Base-by-base conservation (phyloP, 2,797 vertebrate species). In the Bradypodion pumilum region DNA sequence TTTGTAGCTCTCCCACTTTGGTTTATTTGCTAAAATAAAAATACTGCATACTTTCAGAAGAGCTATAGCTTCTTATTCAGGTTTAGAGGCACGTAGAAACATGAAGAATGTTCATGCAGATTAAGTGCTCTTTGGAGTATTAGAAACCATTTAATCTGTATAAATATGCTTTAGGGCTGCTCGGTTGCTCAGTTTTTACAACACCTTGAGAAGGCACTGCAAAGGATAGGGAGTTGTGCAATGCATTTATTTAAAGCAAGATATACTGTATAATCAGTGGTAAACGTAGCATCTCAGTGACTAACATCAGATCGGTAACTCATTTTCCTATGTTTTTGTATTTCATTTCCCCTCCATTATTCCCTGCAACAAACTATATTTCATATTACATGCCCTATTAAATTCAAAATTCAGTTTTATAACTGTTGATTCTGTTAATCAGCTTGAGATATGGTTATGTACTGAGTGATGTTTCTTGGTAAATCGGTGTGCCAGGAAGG, bases 121-220 rank as follows among this genome's bases (percentile, higher is more conserved):
- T 90, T 91, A 93, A 92, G 81, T 91, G 85, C 87, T 94, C 87
- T 94, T 93, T 86, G 82, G 93, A 92, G 87, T 94, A 91, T 90
- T 87, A 88, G 88, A 86, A 91, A 92, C 90, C 89, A 90, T 82
- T 87, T 88, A 91, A 86, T 87, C 78, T 94, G 87, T 93, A 93
- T 90, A 93, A 93, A 94, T 93, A 93, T 89, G 85, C 90, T 94
- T 93, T 89, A 92, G 89, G 78, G 79, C 70, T 85, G 79, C 78
- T 76, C 29, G 52, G 88, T 94, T 92, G 87, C 89, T 93, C 87
- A 85, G 83, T 74, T 91, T 93, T 92, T 91, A 91, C 83, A 91
- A 0, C 83, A 94, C 90, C 90, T 94, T 92, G 85, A 93, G 86
- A 94, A 88, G 75, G 40, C 91, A 21, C 78, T 83, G 80, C 78